These are phyloP conservation scores for Sepiola atlantica DNA, from an alignment of 2,888 invertebrate genomes.

Conservation along the genomic window DNA sequence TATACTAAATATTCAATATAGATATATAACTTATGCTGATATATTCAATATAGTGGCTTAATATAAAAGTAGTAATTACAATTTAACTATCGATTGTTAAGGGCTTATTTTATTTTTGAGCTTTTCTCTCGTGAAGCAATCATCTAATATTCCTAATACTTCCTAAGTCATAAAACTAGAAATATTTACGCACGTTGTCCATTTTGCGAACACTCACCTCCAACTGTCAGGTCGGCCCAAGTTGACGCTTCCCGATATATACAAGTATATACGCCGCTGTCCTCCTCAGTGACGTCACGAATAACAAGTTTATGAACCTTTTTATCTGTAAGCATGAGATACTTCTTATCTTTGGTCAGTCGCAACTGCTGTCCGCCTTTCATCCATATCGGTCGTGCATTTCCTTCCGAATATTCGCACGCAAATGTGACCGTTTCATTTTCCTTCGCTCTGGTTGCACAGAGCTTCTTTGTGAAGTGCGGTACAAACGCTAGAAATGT, in stretches of 20 bases:
- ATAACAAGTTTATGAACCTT: constrained; percentile 44
- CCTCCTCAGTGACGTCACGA: constrained; percentile 22
- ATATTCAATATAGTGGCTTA: background rate
- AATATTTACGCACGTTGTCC: background rate
- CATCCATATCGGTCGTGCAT: background rate
- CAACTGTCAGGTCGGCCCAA: constrained; percentile 1
- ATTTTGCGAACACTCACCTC: background rate
- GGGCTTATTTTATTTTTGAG: background rate
- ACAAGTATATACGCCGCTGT: constrained; percentile 34
- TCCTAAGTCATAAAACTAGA: background rate
- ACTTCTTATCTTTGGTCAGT: background rate
- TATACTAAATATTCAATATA: no score
- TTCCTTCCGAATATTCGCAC: constrained; percentile 35
- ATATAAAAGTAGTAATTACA: background rate
- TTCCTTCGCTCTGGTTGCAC: background rate
- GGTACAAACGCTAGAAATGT: background rate
- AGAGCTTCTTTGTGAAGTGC: constrained; percentile 7
- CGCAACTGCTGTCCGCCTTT: constrained; percentile 16
- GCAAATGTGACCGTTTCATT: constrained; percentile 34
- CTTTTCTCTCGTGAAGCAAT: background rate
- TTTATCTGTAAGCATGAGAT: constrained; percentile 19
- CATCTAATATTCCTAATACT: background rate
- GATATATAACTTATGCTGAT: background rate
- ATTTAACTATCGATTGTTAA: background rate
- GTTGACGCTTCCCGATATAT: background rate